Evolutionary conservation across 2,797 vertebrate genomes (phyloP), one percentile per base, ranked within the genome.

Genomic region (Pseudochirops cupreus): DNA sequence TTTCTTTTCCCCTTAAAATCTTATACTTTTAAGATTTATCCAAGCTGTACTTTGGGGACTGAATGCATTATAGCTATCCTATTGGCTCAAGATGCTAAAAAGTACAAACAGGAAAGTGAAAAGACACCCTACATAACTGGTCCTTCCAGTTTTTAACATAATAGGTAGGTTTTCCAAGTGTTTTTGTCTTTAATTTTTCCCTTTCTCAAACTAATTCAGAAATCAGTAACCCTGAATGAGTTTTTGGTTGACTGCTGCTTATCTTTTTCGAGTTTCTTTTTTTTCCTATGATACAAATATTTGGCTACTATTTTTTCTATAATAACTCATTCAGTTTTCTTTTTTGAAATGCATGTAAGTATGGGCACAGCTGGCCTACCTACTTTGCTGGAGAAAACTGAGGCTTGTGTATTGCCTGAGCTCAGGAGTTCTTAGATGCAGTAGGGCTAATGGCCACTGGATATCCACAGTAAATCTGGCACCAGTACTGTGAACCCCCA

Each of bases 1-100:
- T 39, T 74, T 74, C 11, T 62, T 7, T 39, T 39, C 33, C 89
- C 29, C 89, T n/a, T 93, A 11, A 90, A 97, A 67, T 56, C 39
- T 3, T 11, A 0, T 31, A 29, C 91, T 56, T 26, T 62, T 96
- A 50, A 54, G 29, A 82, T 87, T 91, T 87, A 54, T 7, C 29
- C 16, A 4, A 94, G 58, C n/a, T 58, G 62, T 91, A 33, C 89
- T 96, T 93, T 96, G 28, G 92, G n/a, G 58, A 24, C 62, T 56
- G 7, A 93, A 46, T 26, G 0, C 62, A 91, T 90, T 52, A 33
- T 52, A 91, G 14, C 46, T 93, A 52, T 13, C 50, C 94, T 33
- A n/a, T 62, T 33, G 93, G 11, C 33, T 74, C 33, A 5, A 1
- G 56, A 2, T 14, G 0, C 11, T 7, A 2, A 56, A 90, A 11